Percentiles rank a stretch among this genome's conserved stretches.
Evolutionary conservation across 2,797 vertebrate genomes (phyloP).

Genomic region (Tokudaia tokunoshimensis): DNA sequence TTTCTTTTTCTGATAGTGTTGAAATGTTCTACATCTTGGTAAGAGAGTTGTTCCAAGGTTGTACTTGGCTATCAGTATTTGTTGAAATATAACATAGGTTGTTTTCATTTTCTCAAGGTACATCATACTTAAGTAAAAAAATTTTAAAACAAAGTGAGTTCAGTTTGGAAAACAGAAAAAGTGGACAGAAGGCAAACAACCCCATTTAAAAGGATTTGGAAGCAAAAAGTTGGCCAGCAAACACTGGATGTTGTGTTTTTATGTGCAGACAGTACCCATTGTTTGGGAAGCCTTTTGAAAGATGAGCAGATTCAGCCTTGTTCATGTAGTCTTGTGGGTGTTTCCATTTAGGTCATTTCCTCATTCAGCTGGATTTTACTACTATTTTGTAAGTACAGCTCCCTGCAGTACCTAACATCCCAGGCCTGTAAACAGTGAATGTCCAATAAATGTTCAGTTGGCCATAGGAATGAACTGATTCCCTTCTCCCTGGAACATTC

Average conservation of each 20-base stretch:
- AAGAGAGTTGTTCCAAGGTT: background rate
- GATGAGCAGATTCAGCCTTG: background rate
- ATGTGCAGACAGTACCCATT: background rate
- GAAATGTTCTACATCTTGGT: background rate
- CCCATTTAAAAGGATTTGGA: slow-evolving; percentile 19
- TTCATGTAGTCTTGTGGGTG: background rate
- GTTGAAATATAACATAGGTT: background rate
- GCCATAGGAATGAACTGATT: background rate
- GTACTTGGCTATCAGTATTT: background rate
- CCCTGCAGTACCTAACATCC: background rate
- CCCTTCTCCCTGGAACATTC: slow-evolving; percentile 29
- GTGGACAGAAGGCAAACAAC: background rate
- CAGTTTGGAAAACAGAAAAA: slow-evolving; percentile 44
- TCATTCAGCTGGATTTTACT: slow-evolving; percentile 51
- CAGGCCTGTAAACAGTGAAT: background rate
- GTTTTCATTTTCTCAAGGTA: background rate
- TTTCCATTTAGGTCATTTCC: slow-evolving; percentile 32
- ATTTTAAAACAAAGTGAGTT: background rate
- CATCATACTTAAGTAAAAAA: background rate
- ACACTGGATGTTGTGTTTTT: background rate
- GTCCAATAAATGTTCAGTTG: background rate
- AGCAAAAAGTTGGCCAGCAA: background rate
- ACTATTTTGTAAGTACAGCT: background rate
- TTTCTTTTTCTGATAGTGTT: background rate
- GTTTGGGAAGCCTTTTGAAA: background rate